phyloP scores from a whole-genome alignment of 1,140 invertebrate genomes.

The Drosophila erecta region DNA sequence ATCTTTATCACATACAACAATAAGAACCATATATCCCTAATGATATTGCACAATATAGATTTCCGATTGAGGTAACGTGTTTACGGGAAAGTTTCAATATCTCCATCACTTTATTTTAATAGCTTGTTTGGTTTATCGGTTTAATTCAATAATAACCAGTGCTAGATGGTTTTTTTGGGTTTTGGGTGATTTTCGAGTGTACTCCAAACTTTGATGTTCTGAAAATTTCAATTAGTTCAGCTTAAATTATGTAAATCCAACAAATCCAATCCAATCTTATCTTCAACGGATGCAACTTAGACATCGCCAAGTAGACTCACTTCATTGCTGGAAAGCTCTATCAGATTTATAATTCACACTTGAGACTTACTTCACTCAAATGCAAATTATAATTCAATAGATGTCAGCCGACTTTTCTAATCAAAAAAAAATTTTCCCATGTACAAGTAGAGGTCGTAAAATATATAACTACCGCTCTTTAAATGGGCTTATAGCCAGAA shows the following conservation, averaged over 20 bases:
- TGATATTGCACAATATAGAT: constrained; percentile 67
- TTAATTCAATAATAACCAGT: no score
- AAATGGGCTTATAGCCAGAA: constrained; percentile 13
- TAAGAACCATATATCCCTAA: background rate
- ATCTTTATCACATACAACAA: background rate
- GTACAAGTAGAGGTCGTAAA: constrained; percentile 14
- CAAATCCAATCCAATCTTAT: constrained; percentile 17
- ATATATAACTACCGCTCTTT: constrained; percentile 1
- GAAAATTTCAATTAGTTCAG: constrained; percentile 40
- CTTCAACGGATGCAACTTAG: constrained; percentile 22
- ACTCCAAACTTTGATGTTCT: constrained; percentile 54
- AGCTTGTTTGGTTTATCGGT: no score
- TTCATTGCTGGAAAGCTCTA: background rate
- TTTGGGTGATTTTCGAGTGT: background rate
- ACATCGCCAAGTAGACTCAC: constrained; percentile 18
- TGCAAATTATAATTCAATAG: constrained; percentile 7
- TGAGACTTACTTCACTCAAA: background rate
- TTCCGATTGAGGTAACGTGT: no score
- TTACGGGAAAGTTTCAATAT: no score
- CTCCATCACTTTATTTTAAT: no score
- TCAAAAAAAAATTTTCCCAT: constrained; percentile 22
- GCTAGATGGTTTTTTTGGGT: no score
- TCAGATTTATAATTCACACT: constrained; percentile 11
- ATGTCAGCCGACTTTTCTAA: constrained; percentile 16
- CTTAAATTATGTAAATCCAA: constrained; percentile 11